Conservation (phyloP, 2,113 vertebrate genomes). For the Crotalus helleri region DNA sequence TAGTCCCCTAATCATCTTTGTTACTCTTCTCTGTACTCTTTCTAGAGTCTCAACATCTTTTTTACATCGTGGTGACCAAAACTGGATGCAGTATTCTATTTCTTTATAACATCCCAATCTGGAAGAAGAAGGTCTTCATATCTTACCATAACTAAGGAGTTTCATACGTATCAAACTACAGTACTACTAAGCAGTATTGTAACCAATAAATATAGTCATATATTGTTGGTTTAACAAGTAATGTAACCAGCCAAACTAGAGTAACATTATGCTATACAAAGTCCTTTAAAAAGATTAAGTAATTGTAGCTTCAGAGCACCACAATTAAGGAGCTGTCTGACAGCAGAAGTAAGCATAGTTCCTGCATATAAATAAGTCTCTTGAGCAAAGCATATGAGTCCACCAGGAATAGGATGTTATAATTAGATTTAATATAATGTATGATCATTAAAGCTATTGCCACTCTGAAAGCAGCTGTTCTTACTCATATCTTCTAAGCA, state of each 20-base stretch:
- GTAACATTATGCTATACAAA: not conserved
- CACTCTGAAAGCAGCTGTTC: conserved; percentile 3
- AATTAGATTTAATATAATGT: not conserved
- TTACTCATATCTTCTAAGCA: not conserved
- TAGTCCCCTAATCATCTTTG: too few relatives aligned
- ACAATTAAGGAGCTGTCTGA: not conserved
- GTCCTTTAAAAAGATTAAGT: not conserved
- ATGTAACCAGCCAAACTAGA: not conserved
- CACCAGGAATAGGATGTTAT: not conserved
- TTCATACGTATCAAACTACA: not conserved
- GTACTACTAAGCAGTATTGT: not conserved
- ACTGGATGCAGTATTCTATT: not conserved
- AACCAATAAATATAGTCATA: not conserved
- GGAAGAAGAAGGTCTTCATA: not conserved
- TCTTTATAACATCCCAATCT: not conserved
- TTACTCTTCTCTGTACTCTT: too few relatives aligned
- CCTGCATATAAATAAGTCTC: conserved; percentile 10
- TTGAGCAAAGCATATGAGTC: not conserved
- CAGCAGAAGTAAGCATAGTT: not conserved
- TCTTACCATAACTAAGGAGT: not conserved
- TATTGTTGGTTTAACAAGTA: not conserved
- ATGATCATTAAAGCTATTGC: not conserved
- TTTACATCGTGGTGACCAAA: too few relatives aligned
- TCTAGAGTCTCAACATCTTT: too few relatives aligned
- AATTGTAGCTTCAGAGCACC: not conserved